phyloP scores from a whole-genome alignment of 1,140 invertebrate species.

The Drosophila tropicalis region DNA sequence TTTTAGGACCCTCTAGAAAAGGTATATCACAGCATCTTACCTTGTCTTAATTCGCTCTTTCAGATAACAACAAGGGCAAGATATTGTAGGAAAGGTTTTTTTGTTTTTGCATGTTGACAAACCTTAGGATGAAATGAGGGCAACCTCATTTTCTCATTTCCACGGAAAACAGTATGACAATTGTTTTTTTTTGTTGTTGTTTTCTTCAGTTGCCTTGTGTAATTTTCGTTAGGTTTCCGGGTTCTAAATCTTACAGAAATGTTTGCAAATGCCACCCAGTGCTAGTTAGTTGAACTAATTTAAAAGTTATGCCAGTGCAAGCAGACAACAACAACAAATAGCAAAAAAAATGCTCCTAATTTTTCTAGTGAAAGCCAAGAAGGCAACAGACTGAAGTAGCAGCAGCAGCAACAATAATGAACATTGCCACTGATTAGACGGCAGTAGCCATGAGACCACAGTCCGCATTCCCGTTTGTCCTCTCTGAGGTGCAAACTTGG shows the following conservation, averaged over 20 bases:
- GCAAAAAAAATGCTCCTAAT: constrained; percentile 49
- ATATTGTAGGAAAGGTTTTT: too few relatives aligned
- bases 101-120: too few relatives aligned
- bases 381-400: constrained; percentile 16
- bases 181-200: not conserved
- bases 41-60: too few relatives aligned
- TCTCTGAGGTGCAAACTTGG: constrained; percentile 36
- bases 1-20: too few relatives aligned
- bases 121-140: not conserved
- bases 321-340: not conserved
- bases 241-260: constrained; percentile 17
- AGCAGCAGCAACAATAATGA: constrained; percentile 29
- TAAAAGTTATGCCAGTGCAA: constrained; percentile 45
- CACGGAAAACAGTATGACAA: not conserved
- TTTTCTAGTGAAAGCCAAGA: constrained; percentile 71
- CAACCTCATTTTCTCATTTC: not conserved
- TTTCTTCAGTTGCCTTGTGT: not conserved
- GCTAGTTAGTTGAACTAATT: constrained; percentile 46
- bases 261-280: constrained; percentile 37
- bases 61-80: too few relatives aligned
- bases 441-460: constrained; percentile 42
- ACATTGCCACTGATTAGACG: constrained; percentile 59
- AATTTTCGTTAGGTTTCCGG: not conserved
- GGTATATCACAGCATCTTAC: too few relatives aligned
- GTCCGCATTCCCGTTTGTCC: constrained; percentile 46